These are phyloP conservation scores for Takifugu flavidus DNA, from an alignment of 2,113 vertebrate species.

Conservation along the genomic window DNA sequence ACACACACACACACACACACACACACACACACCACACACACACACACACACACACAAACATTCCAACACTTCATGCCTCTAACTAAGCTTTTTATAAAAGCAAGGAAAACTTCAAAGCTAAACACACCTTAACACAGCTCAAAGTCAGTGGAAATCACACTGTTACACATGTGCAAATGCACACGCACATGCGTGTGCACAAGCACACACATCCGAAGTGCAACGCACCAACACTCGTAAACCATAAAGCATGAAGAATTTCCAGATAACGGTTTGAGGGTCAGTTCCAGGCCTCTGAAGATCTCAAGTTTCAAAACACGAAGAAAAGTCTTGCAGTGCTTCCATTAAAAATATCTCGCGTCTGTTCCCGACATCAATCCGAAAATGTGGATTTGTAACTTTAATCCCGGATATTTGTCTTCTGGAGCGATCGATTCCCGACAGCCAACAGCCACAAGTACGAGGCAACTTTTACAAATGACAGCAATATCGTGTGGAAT, in stretches of 20 bases:
- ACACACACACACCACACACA: slow-evolving; percentile 14
- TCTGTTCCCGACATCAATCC: slow-evolving; percentile 24
- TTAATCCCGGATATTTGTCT: slow-evolving; percentile 3
- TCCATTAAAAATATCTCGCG: slow-evolving; percentile 28
- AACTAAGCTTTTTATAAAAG: slow-evolving; percentile 59
- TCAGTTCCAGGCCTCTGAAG: slow-evolving; percentile 33
- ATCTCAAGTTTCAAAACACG: slow-evolving; percentile 49
- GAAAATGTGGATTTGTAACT: not conserved
- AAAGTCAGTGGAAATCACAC: slow-evolving; percentile 58
- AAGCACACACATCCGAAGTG: slow-evolving; percentile 39
- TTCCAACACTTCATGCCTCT: slow-evolving; percentile 30
- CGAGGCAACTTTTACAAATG: slow-evolving; percentile 37
- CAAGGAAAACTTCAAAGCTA: slow-evolving; percentile 67
- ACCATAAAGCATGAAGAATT: slow-evolving; percentile 52
- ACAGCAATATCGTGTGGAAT: slow-evolving; percentile 37
- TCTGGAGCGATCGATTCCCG: slow-evolving; percentile 24
- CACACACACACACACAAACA: slow-evolving; percentile 3
- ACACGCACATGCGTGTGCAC: slow-evolving; percentile 18
- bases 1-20: slow-evolving; percentile 6
- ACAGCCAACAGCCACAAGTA: slow-evolving; percentile 23
- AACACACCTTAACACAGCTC: slow-evolving; percentile 68
- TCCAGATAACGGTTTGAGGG: slow-evolving; percentile 52
- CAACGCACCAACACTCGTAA: slow-evolving; percentile 56
- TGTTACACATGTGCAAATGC: slow-evolving; percentile 23
- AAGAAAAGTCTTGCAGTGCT: slow-evolving; percentile 25